Base-by-base conservation (phyloP, 2,113 vertebrate genomes). In the Origma solitaria region DNA sequence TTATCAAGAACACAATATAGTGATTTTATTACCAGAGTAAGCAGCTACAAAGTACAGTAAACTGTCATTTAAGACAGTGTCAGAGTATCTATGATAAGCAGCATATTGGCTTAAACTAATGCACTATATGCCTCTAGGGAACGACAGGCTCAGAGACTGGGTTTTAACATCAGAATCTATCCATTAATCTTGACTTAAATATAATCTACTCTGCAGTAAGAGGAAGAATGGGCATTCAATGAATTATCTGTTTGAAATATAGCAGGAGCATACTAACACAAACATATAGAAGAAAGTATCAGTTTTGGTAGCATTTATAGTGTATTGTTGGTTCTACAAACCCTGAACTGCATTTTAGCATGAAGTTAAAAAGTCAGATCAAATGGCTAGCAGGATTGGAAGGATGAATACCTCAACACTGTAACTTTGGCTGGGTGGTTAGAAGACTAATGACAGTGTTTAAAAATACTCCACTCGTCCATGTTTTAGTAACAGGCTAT, bases 101-200 rank as follows among this genome's bases (percentile, higher is more conserved):
- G 94, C 94, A 97, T 97, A 98, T 96, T 97, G 97, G 96, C 97
- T 98, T 97, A 97, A 98, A 98, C 98, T 98, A 98, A 98, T 98
- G 98, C 98, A 98, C 97, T 98, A 98, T 98, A 98, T 98, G 97
- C 98, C 98, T 94, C 97, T 95, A 97, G 98, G 98, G 98, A 97
- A 97, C 0, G 40, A 97, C 96, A 98, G 97, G 97, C 98, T 98
- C 92, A 97, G 97, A 95, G 97, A 97, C 98, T 98, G 98, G 96
- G 95, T 97, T 98, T 97, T 97, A 98, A 97, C 98, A 97, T 98
- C 90, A 97, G 97, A 98, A 98, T 98, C 97, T 97, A 97, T 96
- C 98, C 98, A 99, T 99, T 99, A 98, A 99, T 99, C 99, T 99
- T 98, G 97, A 98, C 98, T 98, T 98, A 98, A 99, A 99, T 98